A percentile compares a stretch with the other conserved stretches of the same genome.
Conservation (phyloP, 2,113 vertebrate species). For the Syngnathus typhle region DNA sequence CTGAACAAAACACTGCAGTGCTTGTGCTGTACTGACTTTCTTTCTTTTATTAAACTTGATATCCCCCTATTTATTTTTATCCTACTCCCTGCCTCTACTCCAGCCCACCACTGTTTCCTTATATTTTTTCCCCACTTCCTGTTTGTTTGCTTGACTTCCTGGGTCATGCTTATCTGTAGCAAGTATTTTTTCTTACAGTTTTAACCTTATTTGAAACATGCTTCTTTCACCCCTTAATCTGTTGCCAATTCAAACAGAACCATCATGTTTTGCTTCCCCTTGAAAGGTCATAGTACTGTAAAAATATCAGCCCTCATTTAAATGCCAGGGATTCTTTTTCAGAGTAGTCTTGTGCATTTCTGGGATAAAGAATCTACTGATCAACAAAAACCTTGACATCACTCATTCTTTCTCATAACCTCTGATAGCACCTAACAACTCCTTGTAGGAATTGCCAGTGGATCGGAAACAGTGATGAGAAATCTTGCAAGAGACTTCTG, state of each 20-base stretch:
- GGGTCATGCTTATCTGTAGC: not conserved
- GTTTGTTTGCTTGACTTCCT: not conserved
- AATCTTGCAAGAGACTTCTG: slow-evolving; percentile 28
- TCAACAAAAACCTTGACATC: not conserved
- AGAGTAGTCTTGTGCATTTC: not conserved
- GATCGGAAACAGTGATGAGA: slow-evolving; percentile 9
- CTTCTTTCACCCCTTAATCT: not conserved
- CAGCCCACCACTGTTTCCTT: not conserved
- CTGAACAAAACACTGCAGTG: too few species aligned
- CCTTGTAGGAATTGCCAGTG: not conserved
- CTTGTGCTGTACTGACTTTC: too few species aligned
- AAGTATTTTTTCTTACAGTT: not conserved
- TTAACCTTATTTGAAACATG: not conserved
- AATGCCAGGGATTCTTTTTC: not conserved
- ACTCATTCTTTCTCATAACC: not conserved
- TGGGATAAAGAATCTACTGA: not conserved
- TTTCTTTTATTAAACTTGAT: too few species aligned
- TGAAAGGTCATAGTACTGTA: not conserved
- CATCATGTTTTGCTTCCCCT: not conserved
- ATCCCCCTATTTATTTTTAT: not conserved
- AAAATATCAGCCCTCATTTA: not conserved
- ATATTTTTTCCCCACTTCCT: not conserved
- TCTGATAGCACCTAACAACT: not conserved
- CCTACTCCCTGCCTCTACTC: not conserved
- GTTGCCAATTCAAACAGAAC: not conserved